Conservation (phyloP, 2,113 vertebrate genomes). For the Nibea coibor region DNA sequence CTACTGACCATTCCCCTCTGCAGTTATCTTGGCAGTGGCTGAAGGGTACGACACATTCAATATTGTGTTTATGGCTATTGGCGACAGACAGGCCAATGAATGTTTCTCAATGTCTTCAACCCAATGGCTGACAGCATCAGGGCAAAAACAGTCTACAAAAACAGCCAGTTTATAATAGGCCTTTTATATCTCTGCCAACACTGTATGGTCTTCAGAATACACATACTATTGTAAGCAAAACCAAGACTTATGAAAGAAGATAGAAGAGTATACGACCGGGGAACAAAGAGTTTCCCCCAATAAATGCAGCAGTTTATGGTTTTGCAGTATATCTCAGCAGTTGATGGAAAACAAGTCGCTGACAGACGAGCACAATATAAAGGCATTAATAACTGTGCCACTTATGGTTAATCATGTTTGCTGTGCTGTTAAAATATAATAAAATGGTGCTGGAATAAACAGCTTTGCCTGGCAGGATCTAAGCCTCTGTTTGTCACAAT, state of each 20-base stretch:
- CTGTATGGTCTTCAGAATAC: constrained; percentile 52
- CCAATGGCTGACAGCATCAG: constrained; percentile 62
- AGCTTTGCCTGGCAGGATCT: constrained; percentile 31
- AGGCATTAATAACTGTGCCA: constrained; percentile 46
- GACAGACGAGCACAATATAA: constrained; percentile 53
- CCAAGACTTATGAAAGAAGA: constrained; percentile 56
- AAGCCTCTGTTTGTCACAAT: constrained; percentile 32
- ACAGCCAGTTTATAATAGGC: constrained; percentile 63
- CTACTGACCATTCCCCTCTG: constrained; percentile 66
- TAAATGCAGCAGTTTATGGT: constrained; percentile 53
- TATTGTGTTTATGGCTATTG: constrained; percentile 79
- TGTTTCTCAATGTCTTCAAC: constrained; percentile 71
- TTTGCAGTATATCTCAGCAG: constrained; percentile 37
- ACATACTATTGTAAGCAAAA: constrained; percentile 57
- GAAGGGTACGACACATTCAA: constrained; percentile 77
- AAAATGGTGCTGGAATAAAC: constrained; percentile 42
- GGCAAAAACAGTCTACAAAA: constrained; percentile 56
- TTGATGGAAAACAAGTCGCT: constrained; percentile 43
- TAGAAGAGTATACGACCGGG: constrained; percentile 15
- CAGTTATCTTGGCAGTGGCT: constrained; percentile 73
- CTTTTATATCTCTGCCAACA: constrained; percentile 65
- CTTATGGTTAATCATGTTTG: constrained; percentile 62
- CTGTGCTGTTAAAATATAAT: constrained; percentile 49
- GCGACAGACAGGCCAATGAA: constrained; percentile 68
- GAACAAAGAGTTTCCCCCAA: constrained; percentile 40